Conservation (phyloP, 2,797 vertebrate species). For the Apogon talboti region DNA sequence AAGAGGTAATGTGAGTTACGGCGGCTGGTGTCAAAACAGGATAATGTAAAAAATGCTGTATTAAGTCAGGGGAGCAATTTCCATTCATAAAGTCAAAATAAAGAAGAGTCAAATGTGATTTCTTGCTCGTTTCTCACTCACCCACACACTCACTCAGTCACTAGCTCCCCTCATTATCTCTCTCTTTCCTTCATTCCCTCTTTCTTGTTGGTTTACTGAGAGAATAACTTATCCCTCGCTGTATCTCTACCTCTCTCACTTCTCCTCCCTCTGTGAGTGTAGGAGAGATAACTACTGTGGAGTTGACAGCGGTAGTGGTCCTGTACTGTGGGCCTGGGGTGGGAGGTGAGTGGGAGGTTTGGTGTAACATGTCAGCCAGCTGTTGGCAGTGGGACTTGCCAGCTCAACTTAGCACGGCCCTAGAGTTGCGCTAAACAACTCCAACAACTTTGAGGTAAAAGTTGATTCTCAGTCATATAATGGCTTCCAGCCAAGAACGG, state of each 20-base stretch:
- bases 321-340: constrained; percentile 61
- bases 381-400: constrained; percentile 67
- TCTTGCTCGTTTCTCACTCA: constrained; percentile 27
- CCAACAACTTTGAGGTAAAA: constrained; percentile 61
- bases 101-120: constrained; percentile 27
- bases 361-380: constrained; percentile 73
- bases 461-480: constrained; percentile 51
- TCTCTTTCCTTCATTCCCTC: constrained; percentile 59
- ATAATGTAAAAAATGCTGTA: constrained; percentile 25
- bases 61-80: constrained; percentile 27
- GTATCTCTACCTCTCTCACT: constrained; percentile 53
- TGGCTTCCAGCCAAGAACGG: constrained; percentile 41
- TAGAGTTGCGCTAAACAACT: constrained; percentile 63
- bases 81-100: constrained; percentile 41
- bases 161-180: constrained; percentile 61
- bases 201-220: constrained; percentile 55
- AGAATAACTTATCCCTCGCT: constrained; percentile 54
- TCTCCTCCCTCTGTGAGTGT: constrained; percentile 60
- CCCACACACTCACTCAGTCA: constrained; percentile 30
- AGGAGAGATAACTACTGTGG: constrained; percentile 65
- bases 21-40: constrained; percentile 26
- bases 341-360: constrained; percentile 78
- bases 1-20: constrained; percentile 10
- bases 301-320: constrained; percentile 77
- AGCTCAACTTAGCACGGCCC: constrained; percentile 60